phyloP scores from a whole-genome alignment of 2,888 invertebrate species.

The Opisthograptis luteolata region DNA sequence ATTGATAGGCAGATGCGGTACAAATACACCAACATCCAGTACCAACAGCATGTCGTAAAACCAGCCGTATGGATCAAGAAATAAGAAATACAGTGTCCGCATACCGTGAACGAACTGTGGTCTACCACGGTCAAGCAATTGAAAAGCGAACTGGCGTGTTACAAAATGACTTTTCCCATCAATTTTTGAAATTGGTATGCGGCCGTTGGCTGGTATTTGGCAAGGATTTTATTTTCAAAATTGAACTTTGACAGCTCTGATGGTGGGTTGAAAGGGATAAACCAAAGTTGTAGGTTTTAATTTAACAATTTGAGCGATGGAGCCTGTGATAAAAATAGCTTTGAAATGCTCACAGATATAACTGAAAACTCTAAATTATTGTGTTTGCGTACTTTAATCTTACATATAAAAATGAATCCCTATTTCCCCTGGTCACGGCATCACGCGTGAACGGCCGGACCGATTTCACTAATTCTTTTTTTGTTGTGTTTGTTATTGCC shows the following conservation, averaged over 20 bases:
- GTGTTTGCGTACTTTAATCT: no score
- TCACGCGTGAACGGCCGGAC: no score
- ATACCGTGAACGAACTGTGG: background rate
- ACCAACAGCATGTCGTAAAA: constrained; percentile 13
- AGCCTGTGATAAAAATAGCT: no score
- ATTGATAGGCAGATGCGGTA: constrained; percentile 28
- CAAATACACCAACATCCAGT: constrained; percentile 1
- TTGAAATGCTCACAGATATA: no score
- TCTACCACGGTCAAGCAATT: constrained; percentile 32
- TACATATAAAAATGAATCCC: no score
- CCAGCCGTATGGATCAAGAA: background rate
- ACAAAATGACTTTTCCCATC: constrained; percentile 35
- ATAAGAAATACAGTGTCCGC: constrained; percentile 6
- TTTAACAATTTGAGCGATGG: no score
- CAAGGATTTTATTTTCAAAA: constrained; percentile 34
- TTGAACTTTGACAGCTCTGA: background rate
- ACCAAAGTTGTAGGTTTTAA: no score
- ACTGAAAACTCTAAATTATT: no score
- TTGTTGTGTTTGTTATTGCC: no score
- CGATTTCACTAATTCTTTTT: no score
- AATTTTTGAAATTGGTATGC: constrained; percentile 39
- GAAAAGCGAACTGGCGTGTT: constrained; percentile 34
- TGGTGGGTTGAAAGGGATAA: background rate
- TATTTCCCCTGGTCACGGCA: no score
- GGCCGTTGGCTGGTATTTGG: constrained; percentile 26